phyloP scores from a whole-genome alignment of 37 sponge, comb jelly and placozoan species.

The Oscarella lobularis region DNA sequence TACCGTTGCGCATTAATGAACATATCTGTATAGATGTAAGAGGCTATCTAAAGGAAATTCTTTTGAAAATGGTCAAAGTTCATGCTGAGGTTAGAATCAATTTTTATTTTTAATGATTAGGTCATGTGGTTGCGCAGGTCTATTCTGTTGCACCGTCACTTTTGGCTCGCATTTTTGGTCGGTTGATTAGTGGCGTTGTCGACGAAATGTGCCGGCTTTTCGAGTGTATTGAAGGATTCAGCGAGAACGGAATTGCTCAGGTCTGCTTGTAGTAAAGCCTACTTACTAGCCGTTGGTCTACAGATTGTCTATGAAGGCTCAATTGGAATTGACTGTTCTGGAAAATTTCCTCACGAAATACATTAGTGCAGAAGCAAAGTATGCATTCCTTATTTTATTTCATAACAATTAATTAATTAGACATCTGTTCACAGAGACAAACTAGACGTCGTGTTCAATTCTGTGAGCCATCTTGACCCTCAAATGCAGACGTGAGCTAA shows the following conservation, averaged over 20 bases:
- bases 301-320: slow-evolving; percentile 14
- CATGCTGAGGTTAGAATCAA: slow-evolving; percentile 50
- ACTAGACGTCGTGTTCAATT: no score
- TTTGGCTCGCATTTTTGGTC: slow-evolving; percentile 30
- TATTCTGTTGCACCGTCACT: slow-evolving; percentile 40
- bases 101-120: background rate
- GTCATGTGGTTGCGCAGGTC: no score
- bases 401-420: no score
- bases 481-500: no score
- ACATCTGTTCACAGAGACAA: no score
- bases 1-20: background rate
- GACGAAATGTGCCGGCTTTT: slow-evolving; percentile 29
- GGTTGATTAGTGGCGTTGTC: slow-evolving; percentile 23
- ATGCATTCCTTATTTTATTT: no score
- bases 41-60: slow-evolving; percentile 45
- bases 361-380: no score
- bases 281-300: background rate
- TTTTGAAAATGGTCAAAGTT: slow-evolving; percentile 53
- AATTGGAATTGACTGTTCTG: slow-evolving; percentile 27
- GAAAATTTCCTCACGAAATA: no score
- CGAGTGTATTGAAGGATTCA: slow-evolving; percentile 31
- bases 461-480: no score
- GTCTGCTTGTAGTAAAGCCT: slow-evolving; percentile 17
- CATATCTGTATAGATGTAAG: slow-evolving; percentile 27
- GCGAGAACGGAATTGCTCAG: slow-evolving; percentile 43